Base-by-base conservation (phyloP, 92 coral and sea anemone species). In the Desmophyllum pertusum region DNA sequence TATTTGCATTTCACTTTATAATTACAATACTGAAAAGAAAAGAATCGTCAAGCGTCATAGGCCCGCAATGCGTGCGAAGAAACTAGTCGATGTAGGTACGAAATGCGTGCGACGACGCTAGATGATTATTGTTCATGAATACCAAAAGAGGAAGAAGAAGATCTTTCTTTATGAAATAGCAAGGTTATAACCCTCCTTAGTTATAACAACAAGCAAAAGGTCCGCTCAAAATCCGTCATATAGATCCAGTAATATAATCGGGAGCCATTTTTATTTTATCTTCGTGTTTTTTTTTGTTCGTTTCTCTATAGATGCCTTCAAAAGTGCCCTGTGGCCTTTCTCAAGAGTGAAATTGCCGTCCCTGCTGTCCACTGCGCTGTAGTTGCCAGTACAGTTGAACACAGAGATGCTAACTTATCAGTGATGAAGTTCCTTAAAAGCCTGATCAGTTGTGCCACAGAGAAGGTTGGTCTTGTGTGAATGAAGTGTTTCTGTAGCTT, bases 321-420 rank as follows among this genome's bases (percentile, higher is more conserved):
- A 88, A 92, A 93, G 75, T 96, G 90, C 51, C 98, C 99, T 6
- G 78, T 94, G 62, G 89, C 77, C 25, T 96, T 96, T 81, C 92
- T 96, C 57, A 90, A 79, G 84, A 88, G 98, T 79, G 93, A 95
- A 8, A 86, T 94, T 29, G 89, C 98, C 29, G 89, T 65, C 57
- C 95, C 91, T 43, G 81, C 93, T 23, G 62, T 96, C 43, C 98
- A 94, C 67, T 96, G 97, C 45, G 98, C 99, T 1, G 89, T 96
- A n/a, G 97, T 92, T 6, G 98, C 98, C 15, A 80, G 92, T 50
- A 89, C 96, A 33, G 72, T 96, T 5, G 93, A 93, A 67, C 99
- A 96, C 88, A 92, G 99, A 78, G 99, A 96, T 45, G 99, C 99
- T 19, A 94, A 96, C 70, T 76, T 84, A 3, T 96, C 99, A 14